A percentile compares a stretch with the other conserved stretches of the same genome.
Evolutionary conservation across 92 coral and sea anemone species (phyloP).

Genomic region (Pocillopora grandis): DNA sequence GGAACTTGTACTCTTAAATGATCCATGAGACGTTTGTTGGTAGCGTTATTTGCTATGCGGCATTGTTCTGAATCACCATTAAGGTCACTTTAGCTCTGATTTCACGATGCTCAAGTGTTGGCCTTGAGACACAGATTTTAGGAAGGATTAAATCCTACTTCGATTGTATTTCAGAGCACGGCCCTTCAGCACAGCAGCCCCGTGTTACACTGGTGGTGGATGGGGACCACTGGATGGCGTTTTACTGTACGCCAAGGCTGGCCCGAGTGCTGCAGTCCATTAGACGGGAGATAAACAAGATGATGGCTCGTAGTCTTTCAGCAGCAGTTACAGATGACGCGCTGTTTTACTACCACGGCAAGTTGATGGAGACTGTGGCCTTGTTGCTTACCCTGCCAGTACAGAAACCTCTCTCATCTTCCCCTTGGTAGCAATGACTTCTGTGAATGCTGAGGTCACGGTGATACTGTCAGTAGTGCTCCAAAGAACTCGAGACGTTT

Average conservation of each 20-base stretch:
- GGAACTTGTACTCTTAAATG: too few species aligned
- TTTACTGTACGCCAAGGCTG: slow-evolving; percentile 74
- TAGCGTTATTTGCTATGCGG: too few species aligned
- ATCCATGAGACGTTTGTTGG: too few species aligned
- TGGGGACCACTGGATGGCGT: slow-evolving; percentile 87
- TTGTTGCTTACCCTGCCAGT: slow-evolving; percentile 29
- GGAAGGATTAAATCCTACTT: neutral
- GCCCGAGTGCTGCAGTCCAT: slow-evolving; percentile 74
- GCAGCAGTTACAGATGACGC: slow-evolving; percentile 45
- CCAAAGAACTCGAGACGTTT: neutral
- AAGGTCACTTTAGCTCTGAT: too few species aligned
- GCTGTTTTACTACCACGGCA: slow-evolving; percentile 58
- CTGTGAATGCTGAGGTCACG: too few species aligned
- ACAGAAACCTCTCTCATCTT: slow-evolving; percentile 2
- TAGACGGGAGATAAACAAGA: slow-evolving; percentile 66
- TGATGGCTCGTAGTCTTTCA: slow-evolving; percentile 66
- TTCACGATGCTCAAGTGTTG: neutral
- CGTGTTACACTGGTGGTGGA: slow-evolving; percentile 73
- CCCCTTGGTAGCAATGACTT: neutral
- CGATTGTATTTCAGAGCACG: neutral
- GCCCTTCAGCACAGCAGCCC: slow-evolving; percentile 44
- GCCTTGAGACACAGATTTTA: neutral
- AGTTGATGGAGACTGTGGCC: slow-evolving; percentile 60
- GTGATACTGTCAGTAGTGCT: too few species aligned
- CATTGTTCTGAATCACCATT: too few species aligned